These are phyloP conservation scores for Syngnathoides biaculeatus DNA, from an alignment of 2,113 vertebrate genomes.

Conservation along the genomic window DNA sequence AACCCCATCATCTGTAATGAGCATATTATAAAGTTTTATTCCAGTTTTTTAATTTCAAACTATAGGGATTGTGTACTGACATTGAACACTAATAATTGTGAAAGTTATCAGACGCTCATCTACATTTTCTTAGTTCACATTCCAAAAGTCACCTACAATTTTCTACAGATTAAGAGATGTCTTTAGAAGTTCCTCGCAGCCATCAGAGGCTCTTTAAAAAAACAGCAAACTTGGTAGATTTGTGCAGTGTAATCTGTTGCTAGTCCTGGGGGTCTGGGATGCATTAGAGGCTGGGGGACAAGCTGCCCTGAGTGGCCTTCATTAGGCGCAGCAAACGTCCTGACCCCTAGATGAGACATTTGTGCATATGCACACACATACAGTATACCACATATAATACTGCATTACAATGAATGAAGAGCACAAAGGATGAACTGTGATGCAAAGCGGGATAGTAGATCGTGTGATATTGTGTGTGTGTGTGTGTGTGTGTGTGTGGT, in stretches of 20 bases:
- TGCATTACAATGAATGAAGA: conserved; percentile 45
- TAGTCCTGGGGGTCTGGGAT: conserved; percentile 56
- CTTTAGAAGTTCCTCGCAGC: conserved; percentile 42
- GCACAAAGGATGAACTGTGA: conserved; percentile 40
- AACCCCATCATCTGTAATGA: too few relatives aligned
- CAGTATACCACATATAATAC: conserved; percentile 15
- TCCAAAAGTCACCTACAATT: too few relatives aligned
- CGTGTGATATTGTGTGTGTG: conserved; percentile 7
- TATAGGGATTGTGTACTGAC: too few relatives aligned
- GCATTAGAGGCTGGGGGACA: conserved; percentile 63
- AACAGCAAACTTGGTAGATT: not conserved
- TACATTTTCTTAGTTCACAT: too few relatives aligned
- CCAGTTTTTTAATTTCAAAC: too few relatives aligned
- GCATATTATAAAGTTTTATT: too few relatives aligned
- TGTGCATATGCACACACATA: conserved; percentile 13
- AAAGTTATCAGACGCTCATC: too few relatives aligned
- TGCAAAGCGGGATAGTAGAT: conserved; percentile 23
- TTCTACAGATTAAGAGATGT: too few relatives aligned
- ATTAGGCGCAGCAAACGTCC: conserved; percentile 37
- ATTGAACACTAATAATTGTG: too few relatives aligned
- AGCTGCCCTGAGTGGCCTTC: conserved; percentile 56
- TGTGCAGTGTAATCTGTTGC: conserved; percentile 2
- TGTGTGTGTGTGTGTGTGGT: conserved; percentile 14
- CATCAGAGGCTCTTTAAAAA: not conserved
- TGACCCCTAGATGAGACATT: not conserved